Evolutionary conservation across 2,888 invertebrate species (phyloP).

Genomic region (Bombylius major): DNA sequence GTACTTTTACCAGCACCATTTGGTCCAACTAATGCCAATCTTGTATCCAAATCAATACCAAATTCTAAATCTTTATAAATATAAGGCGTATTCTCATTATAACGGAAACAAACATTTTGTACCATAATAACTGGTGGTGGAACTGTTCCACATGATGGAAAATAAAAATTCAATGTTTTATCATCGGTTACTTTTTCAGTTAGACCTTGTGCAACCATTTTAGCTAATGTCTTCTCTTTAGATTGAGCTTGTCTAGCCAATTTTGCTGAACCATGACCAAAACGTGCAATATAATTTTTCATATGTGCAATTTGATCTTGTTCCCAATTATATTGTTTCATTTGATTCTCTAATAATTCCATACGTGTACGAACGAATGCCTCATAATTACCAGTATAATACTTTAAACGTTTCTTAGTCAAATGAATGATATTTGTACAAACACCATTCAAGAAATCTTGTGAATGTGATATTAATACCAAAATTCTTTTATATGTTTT

Average conservation of each 20-base stretch:
- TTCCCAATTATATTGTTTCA: constrained; percentile 99
- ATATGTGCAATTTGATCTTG: constrained; percentile 98
- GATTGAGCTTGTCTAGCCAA: constrained; percentile 97
- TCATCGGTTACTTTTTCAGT: constrained; percentile 90
- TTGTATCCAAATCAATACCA: constrained; percentile 95
- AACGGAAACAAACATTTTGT: constrained; percentile 92
- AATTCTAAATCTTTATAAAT: constrained; percentile 98
- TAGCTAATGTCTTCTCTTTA: constrained; percentile 97
- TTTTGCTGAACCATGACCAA: constrained; percentile 99
- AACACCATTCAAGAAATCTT: constrained; percentile 97
- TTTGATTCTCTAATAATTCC: constrained; percentile 95
- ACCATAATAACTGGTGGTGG: constrained; percentile 99
- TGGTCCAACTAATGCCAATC: constrained; percentile 89
- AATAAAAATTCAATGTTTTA: constrained; percentile 87
- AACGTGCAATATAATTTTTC: constrained; percentile 99
- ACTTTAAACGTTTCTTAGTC: constrained; percentile 82
- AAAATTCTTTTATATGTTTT: constrained; percentile 93
- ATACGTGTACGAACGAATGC: constrained; percentile 85
- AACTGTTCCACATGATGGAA: constrained; percentile 88
- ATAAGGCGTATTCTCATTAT: constrained; percentile 71
- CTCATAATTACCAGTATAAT: constrained; percentile 96
- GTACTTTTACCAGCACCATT: constrained; percentile 99
- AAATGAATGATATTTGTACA: constrained; percentile 95
- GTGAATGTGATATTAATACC: constrained; percentile 96
- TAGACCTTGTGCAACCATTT: constrained; percentile 97